Evolutionary conservation across 2,888 invertebrate species (phyloP), one percentile per base, ranked within the genome.

Genomic region (Camponotus fellah): DNA sequence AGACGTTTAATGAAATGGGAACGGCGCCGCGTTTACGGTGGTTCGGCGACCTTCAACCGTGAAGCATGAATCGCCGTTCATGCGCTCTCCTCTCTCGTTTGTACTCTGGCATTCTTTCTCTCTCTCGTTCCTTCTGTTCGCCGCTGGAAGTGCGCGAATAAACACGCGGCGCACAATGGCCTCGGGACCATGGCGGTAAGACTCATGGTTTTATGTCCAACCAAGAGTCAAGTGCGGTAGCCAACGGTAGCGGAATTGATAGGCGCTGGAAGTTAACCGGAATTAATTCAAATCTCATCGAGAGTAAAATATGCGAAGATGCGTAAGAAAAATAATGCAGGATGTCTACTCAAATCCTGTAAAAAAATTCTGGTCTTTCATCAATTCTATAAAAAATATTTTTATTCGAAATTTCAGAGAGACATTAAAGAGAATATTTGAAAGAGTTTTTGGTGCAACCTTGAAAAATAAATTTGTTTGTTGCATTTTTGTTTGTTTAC

Each of bases 41-140:
- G 62, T 83, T 86, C 82, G 83, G 69, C 69, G 85, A 82, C 87
- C 87, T 82, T 82, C 87, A 72, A 71, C 83, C 53, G 32, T 43
- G 34, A 32, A 32, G 43, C 71, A 53, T 58, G 76, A 46, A 76
- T 40, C 76, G 65, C 65, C 46, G 74, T 53, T 84, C 65, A 32
- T 32, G 53, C 32, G 92, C 91, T 89, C 91, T 91, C 90, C 92
- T 10, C 92, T 10, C 9, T 21, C n/a, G 34, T 40, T 26, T n/a
- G 37, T 62, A 32, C 40, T 79, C 65, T 32, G 40, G 49, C 56
- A n/a, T 26, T 43, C 66, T 21, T 0, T 40, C 40, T 26, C 26
- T 26, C 26, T 66, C 17, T 53, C 66, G 32, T 40, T 58, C 75
- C 53, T 76, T 68, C 74, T 49, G 46, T 60, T 58, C 21, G 58